Evolutionary conservation across 2,888 invertebrate genomes (phyloP), one percentile per base, ranked within the genome.

Genomic region (Atrina japonica): DNA sequence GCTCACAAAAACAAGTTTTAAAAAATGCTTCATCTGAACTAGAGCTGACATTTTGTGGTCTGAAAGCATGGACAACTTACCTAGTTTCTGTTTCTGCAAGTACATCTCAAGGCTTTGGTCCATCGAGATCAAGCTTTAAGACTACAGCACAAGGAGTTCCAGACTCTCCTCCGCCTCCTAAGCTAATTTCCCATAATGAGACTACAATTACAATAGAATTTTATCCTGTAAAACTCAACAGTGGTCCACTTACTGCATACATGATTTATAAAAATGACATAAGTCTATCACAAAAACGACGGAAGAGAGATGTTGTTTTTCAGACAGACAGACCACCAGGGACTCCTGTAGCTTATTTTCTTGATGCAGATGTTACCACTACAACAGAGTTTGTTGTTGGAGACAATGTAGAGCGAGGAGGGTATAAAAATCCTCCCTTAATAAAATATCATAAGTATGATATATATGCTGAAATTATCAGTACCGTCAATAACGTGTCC

Each of bases 11-110:
- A n/a, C n/a, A n/a, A 5, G 35, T 35, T 35, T 35, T 35, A 35
- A 45, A 49, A 43, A 16, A 21, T 27, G 70, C 73, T 23, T 21
- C 35, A 21, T 21, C 23, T 25, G 16, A 18, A 1, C 7, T 23
- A 14, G n/a, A 29, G 29, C 25, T 2, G 21, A 50, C 90, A 52
- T 74, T 92, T 5, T 90, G 90, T 66, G 89, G 90, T 35, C 88
- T 97, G 2, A 93, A 94, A 75, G 94, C 96, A 0, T 96, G 95
- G 0, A 94, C 95, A 0, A 91, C 92, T 66, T 97, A 96, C 88
- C 94, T 94, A 77, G 92, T 97, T 27, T 93, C 94, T 35, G 92
- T 96, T 0, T 91, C 92, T n/a, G 94, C 95, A 0, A 90, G 92
- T 9, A 88, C 83, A 18, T 71, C 75, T 21, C 81, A 94, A 94